A percentile compares a stretch with the other conserved stretches of the same genome.
These are phyloP conservation scores for Amphibalanus amphitrite DNA, from an alignment of 1,140 invertebrate genomes.

Conservation along the genomic window DNA sequence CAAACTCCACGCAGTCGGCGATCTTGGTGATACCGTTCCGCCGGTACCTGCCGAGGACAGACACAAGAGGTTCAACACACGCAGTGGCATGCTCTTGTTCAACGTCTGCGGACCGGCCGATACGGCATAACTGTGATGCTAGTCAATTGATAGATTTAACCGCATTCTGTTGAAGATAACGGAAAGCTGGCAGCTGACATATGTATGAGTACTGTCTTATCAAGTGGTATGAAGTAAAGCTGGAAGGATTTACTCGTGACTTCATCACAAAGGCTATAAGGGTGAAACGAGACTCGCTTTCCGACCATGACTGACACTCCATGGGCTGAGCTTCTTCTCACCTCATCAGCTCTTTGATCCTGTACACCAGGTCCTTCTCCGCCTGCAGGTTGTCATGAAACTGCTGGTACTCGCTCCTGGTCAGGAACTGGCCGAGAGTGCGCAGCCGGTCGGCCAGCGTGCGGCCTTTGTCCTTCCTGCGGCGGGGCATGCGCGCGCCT, in stretches of 20 bases:
- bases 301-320: background rate
- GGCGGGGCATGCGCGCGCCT: background rate
- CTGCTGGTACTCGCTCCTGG: constrained; percentile 59
- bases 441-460: constrained; percentile 48
- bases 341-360: constrained; percentile 58
- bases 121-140: too few species aligned
- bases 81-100: too few species aligned
- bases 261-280: background rate
- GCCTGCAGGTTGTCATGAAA: constrained; percentile 55
- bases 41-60: constrained; percentile 39
- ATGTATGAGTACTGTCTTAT: too few species aligned
- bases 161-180: too few species aligned
- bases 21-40: constrained; percentile 57
- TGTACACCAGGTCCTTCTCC: constrained; percentile 60
- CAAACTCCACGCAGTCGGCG: constrained; percentile 65
- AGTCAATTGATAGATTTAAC: too few species aligned
- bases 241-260: too few species aligned
- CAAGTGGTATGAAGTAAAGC: too few species aligned
- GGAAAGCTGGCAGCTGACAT: too few species aligned
- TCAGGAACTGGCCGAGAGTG: constrained; percentile 72
- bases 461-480: background rate
- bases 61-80: too few species aligned
- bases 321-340: constrained; percentile 14
- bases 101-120: too few species aligned
- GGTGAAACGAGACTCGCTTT: background rate